Evolutionary conservation across 30 jellyfish, hydroid and myxozoan species (phyloP).

Genomic region (Hydractinia symbiolongicarpus): DNA sequence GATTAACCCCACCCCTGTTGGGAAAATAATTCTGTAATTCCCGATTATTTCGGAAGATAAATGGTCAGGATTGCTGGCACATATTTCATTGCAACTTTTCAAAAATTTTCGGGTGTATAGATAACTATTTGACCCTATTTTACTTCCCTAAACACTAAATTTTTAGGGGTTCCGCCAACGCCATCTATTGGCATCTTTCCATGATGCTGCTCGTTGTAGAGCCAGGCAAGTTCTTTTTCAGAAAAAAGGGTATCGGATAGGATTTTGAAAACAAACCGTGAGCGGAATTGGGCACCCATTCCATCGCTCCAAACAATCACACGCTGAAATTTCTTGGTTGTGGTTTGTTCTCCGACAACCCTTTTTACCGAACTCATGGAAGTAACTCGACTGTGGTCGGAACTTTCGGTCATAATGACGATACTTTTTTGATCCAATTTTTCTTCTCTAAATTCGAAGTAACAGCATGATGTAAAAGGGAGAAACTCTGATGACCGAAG

Average conservation of each 20-base stretch:
- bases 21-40: background rate
- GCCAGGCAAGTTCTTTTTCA: background rate
- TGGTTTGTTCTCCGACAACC: background rate
- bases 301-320: slow-evolving; percentile 25
- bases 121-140: slow-evolving; percentile 4
- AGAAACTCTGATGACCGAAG: slow-evolving; percentile 2
- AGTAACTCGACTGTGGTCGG: slow-evolving; percentile 6
- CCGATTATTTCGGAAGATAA: background rate
- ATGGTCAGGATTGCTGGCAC: slow-evolving; percentile 6
- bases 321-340: background rate
- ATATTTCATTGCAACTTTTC: background rate
- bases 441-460: too few species aligned
- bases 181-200: slow-evolving; percentile 23
- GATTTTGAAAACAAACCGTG: slow-evolving; percentile 15
- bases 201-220: slow-evolving; percentile 1
- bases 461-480: background rate
- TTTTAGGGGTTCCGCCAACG: slow-evolving; percentile 19
- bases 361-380: slow-evolving; percentile 14
- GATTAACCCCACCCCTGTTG: too few species aligned
- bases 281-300: slow-evolving; percentile 8
- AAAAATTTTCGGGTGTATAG: background rate
- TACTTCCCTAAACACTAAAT: slow-evolving; percentile 10
- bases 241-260: slow-evolving; percentile 9
- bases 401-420: background rate
- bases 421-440: background rate